These are phyloP conservation scores for Thereva nobilitata DNA, from an alignment of 2,888 invertebrate genomes.

Conservation along the genomic window DNA sequence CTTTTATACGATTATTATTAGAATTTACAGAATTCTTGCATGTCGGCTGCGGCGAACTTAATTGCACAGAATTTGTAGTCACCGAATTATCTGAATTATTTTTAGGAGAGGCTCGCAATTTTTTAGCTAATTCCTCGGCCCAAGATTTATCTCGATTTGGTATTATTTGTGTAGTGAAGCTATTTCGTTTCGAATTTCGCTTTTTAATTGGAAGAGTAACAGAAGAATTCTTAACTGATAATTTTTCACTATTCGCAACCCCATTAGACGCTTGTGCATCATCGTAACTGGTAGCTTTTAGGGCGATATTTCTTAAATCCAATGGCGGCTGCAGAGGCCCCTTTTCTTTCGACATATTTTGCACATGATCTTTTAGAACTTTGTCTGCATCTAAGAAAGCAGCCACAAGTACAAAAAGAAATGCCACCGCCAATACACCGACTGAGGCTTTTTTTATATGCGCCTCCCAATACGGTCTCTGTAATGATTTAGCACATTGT, in stretches of 20 bases:
- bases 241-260: slow-evolving; percentile 1
- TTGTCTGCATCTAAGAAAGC: slow-evolving; percentile 75
- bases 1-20: slow-evolving; percentile 16
- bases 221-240: slow-evolving; percentile 4
- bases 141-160: slow-evolving; percentile 42
- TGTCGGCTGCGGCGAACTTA: no score
- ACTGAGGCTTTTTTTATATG: slow-evolving; percentile 68
- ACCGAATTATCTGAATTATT: slow-evolving; percentile 6
- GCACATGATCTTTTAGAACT: slow-evolving; percentile 62
- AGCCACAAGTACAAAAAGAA: slow-evolving; percentile 68
- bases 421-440: slow-evolving; percentile 64
- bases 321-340: slow-evolving; percentile 64
- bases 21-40: no score
- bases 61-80: not conserved
- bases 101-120: slow-evolving; percentile 32
- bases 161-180: slow-evolving; percentile 13
- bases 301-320: slow-evolving; percentile 62
- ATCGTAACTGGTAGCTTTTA: slow-evolving; percentile 25
- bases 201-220: slow-evolving; percentile 10
- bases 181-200: slow-evolving; percentile 36
- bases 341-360: slow-evolving; percentile 60
- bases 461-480: slow-evolving; percentile 78
- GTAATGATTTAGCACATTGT: slow-evolving; percentile 69
- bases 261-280: slow-evolving; percentile 3
- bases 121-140: slow-evolving; percentile 45